Conservation (phyloP, 2,888 invertebrate species). For the Coleophora deauratella region DNA sequence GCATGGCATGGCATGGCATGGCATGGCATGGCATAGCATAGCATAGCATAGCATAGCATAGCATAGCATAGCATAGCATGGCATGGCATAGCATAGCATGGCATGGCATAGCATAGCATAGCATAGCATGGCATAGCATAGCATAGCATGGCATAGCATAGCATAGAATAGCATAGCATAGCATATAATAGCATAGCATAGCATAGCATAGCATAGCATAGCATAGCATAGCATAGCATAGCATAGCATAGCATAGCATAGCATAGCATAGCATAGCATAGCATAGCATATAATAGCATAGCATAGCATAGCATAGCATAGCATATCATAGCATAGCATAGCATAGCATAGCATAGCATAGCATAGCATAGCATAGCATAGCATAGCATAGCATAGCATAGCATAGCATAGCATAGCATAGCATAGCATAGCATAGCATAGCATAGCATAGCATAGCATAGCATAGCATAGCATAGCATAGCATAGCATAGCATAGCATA, state of each 20-base stretch:
- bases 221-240: neutral
- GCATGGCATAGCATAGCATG: neutral
- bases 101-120: slow-evolving; percentile 1
- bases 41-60: too few species aligned
- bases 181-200: neutral
- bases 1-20: too few species aligned
- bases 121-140: neutral
- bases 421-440: slow-evolving; percentile 1
- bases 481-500: slow-evolving; percentile 1
- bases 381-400: slow-evolving; percentile 1
- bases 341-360: neutral
- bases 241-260: neutral
- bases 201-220: neutral
- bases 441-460: neutral
- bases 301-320: slow-evolving; percentile 38
- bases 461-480: slow-evolving; percentile 1
- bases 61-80: too few species aligned
- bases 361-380: neutral
- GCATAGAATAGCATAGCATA: neutral
- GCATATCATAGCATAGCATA: slow-evolving; percentile 22
- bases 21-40: too few species aligned
- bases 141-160: neutral
- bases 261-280: neutral
- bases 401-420: neutral
- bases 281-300: neutral